These are phyloP conservation scores for Zoanthus sociatus DNA, from an alignment of 92 coral and sea anemone genomes.

Conservation along the genomic window DNA sequence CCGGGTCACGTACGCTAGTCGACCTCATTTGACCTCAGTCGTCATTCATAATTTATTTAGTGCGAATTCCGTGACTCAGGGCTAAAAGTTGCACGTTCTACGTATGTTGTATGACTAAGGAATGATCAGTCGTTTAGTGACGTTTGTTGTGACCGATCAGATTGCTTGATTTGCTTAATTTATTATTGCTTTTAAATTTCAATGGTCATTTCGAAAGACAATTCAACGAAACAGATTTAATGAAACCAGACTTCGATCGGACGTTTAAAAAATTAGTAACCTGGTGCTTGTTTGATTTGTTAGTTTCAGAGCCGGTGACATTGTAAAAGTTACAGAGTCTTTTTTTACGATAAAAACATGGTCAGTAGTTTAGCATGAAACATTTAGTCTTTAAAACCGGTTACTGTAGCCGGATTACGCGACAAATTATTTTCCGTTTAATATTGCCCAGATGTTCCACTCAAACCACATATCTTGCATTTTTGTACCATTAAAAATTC, in stretches of 20 bases:
- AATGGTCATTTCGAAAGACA: neutral
- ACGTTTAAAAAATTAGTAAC: too few species aligned
- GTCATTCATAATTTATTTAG: neutral
- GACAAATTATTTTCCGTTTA: too few species aligned
- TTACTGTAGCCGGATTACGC: too few species aligned
- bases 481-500: too few species aligned
- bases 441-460: too few species aligned
- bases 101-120: neutral
- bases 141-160: neutral
- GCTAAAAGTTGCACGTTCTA: neutral
- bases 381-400: too few species aligned
- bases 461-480: too few species aligned
- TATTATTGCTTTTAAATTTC: neutral
- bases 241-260: neutral
- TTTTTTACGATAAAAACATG: too few species aligned
- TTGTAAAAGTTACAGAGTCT: too few species aligned
- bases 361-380: too few species aligned
- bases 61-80: neutral
- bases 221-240: neutral
- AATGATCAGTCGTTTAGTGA: neutral
- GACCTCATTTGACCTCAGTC: neutral
- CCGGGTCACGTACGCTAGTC: conserved; percentile 6
- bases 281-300: too few species aligned
- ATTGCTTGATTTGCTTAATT: neutral
- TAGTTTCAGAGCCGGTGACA: too few species aligned